Evolutionary conservation across 2,797 vertebrate species (phyloP), one percentile per base, ranked within the genome.

Genomic region (Ptychobarbus kaznakovi): DNA sequence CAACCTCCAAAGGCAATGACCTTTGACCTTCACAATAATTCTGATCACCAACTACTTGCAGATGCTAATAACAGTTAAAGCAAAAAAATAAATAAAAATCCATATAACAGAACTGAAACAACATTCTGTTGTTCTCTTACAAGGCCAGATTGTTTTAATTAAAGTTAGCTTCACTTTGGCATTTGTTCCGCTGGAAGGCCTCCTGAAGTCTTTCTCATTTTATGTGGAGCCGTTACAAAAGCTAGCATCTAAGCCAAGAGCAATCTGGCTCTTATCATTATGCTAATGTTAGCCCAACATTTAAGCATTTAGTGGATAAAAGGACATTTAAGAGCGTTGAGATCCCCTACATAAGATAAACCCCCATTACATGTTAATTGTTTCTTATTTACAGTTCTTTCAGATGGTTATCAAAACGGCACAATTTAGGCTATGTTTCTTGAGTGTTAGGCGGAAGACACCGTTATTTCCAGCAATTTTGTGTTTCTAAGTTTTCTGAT

Each of bases 321-420:
- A 90, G 84, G 80, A 58, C 38, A 78, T 86, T 84, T 88, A 82
- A 83, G 76, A 84, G 81, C 87, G 90, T 89, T 87, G 38, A 90
- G 94, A 95, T 93, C 82, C 82, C 15, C 28, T 89, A 5, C 18
- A 38, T 40, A 40, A 84, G 93, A 94, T 94, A 93, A 92, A 86
- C 87, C 75, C 83, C 89, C 90, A 93, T 94, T 95, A 94, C 91
- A 93, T 94, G 91, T 89, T 91, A 94, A 94, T 93, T 92, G 85
- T 70, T 90, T 85, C 89, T 88, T 86, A 91, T 94, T 94, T 92
- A 82, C 89, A 89, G 87, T 84, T 86, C 91, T 89, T 91, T 88
- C 79, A 92, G 94, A 95, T 95, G 20, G 10, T 72, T 87, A 93
- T 94, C 93, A 83, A 18, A 72, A 49, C 63, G n/a, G 35, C 38